A percentile compares a stretch with the other conserved stretches of the same genome.
phyloP scores from a whole-genome alignment of 2,113 vertebrate genomes.

The Cairina moschata region DNA sequence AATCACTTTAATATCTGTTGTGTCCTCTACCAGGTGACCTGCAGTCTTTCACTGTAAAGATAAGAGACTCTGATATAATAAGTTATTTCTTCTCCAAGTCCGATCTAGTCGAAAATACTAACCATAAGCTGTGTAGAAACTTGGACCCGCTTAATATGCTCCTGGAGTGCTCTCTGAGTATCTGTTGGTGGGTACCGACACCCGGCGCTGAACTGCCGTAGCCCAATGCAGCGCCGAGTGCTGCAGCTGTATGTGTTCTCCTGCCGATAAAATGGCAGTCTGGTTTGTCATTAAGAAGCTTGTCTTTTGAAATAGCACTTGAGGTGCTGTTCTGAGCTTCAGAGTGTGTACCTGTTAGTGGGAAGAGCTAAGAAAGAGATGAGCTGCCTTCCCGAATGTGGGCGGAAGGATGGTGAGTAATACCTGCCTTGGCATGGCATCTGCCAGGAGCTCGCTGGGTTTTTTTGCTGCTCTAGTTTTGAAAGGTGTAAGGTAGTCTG shows the following conservation, averaged over 20 bases:
- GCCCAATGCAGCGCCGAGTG: background rate
- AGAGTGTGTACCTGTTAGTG: constrained; percentile 6
- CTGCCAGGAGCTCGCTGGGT: background rate
- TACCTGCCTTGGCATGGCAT: background rate
- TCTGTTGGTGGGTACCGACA: background rate
- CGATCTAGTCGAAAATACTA: background rate
- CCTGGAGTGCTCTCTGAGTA: background rate
- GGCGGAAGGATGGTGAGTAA: background rate
- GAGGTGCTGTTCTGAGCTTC: constrained; percentile 9
- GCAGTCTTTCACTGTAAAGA: background rate
- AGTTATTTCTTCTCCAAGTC: constrained; percentile 37
- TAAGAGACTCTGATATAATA: background rate
- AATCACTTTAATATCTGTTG: constrained; percentile 37
- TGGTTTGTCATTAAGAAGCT: constrained; percentile 39
- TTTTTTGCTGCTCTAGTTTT: background rate
- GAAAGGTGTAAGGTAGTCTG: constrained; percentile 14
- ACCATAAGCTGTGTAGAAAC: background rate
- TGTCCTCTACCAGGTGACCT: constrained; percentile 29
- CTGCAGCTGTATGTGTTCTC: background rate
- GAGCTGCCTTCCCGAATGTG: background rate
- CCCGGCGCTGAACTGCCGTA: background rate
- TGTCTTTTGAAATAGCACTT: constrained; percentile 29
- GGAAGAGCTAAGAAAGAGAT: constrained; percentile 49
- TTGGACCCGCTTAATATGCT: background rate
- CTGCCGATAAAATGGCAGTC: constrained; percentile 29